phyloP scores from a whole-genome alignment of 2,113 vertebrate genomes.

The Cynopterus brachyotis region DNA sequence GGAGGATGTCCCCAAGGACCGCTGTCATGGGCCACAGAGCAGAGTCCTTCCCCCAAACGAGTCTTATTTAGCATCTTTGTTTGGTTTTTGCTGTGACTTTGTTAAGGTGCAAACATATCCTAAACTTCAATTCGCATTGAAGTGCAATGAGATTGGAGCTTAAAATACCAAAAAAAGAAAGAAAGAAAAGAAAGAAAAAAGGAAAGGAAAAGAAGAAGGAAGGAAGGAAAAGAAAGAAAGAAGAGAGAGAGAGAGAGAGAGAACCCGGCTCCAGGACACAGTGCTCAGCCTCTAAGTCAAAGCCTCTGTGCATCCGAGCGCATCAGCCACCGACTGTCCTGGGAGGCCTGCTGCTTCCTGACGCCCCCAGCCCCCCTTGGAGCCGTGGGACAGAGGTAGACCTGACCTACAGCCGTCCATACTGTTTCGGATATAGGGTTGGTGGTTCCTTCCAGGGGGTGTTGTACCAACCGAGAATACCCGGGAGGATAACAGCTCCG shows the following conservation, averaged over 20 bases:
- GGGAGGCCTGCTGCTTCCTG: not conserved
- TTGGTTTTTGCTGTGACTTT: conserved; percentile 30
- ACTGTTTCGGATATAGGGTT: not conserved
- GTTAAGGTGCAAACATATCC: not conserved
- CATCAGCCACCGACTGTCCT: not conserved
- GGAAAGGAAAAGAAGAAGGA: too few relatives aligned
- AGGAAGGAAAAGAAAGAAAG: too few relatives aligned
- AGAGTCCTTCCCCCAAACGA: not conserved
- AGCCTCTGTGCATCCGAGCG: not conserved
- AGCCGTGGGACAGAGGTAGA: not conserved
- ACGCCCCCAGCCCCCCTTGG: not conserved
- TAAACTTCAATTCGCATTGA: not conserved
- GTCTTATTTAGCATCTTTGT: not conserved
- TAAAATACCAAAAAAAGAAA: not conserved
- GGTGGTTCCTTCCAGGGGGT: not conserved
- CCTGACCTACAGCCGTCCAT: not conserved
- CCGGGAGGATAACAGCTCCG: not conserved
- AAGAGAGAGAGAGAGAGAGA: too few relatives aligned
- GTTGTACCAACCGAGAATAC: not conserved
- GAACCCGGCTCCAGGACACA: not conserved
- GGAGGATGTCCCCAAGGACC: conserved; percentile 26
- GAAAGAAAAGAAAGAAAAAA: not conserved
- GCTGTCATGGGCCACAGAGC: not conserved
- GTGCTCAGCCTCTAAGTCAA: not conserved
- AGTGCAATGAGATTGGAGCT: not conserved